phyloP scores from a whole-genome alignment of 1,140 invertebrate genomes.

The Trichomalopsis sarcophagae region DNA sequence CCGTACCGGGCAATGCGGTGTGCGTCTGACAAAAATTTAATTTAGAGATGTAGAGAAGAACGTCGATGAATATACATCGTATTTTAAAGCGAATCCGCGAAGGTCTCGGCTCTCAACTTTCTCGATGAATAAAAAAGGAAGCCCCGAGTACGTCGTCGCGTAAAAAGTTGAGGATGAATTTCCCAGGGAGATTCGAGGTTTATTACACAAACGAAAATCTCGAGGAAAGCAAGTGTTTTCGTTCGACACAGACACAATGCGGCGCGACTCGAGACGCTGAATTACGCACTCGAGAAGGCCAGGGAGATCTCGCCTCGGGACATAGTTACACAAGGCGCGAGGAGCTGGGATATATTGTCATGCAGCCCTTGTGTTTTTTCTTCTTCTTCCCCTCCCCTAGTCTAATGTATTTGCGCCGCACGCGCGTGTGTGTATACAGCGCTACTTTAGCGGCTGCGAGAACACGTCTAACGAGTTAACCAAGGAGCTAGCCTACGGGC shows the following conservation, averaged over 20 bases:
- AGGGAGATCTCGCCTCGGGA: conserved; percentile 51
- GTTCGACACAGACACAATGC: conserved; percentile 7
- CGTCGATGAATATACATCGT: conserved; percentile 39
- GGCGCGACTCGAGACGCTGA: neutral
- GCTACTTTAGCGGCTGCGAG: neutral
- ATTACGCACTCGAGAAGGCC: conserved; percentile 45
- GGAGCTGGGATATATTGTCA: neutral
- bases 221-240: conserved; percentile 9
- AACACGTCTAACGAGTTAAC: neutral
- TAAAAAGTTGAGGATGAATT: conserved; percentile 4
- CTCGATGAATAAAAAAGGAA: conserved; percentile 40
- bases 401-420: neutral
- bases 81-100: conserved; percentile 20
- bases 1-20: no score
- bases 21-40: neutral
- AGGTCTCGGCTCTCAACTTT: conserved; percentile 10
- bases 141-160: neutral
- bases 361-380: conserved; percentile 1
- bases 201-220: conserved; percentile 18
- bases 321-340: conserved; percentile 54
- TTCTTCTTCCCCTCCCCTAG: neutral
- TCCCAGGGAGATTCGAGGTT: neutral
- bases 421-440: neutral
- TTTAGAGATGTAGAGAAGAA: neutral
- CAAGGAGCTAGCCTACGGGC: neutral